Base-by-base conservation (phyloP, 2,888 invertebrate genomes). In the Conchocele bisecta region DNA sequence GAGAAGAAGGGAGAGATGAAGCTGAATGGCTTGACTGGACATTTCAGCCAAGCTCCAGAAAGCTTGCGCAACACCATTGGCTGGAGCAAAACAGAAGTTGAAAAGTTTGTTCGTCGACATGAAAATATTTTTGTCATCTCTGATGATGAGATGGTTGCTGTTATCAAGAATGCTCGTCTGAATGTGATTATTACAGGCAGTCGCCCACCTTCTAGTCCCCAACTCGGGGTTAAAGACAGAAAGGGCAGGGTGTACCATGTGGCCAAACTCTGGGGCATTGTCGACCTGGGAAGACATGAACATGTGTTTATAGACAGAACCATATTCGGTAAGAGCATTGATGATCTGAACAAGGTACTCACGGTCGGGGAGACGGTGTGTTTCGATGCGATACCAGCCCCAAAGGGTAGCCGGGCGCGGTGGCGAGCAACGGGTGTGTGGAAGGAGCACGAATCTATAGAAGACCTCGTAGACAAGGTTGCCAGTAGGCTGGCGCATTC, bases 221-320 rank as follows among this genome's bases (percentile, higher is more conserved):
- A 81, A 41, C 85, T 88, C 20, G 83, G 87, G 3, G 84, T 90
- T 11, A 88, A 83, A 67, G 83, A 82, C 26, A 84, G 90, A 5
- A 89, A 89, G 68, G 91, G 91, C 4, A 86, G 89, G 57, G 85
- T 91, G 33, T 91, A 89, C 73, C 91, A 91, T 81, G 89, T 91
- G 42, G 91, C 91, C 29, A 90, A 91, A 79, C 79, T 91, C 20
- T 91, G 91, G 91, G 90, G 91, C 26, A 91, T 91, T 48, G 89
- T 91, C 37, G 91, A 91, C 76, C 83, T 91, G n/a, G 91, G 91
- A 3, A 87, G 88, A 66, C 91, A 91, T 82, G 91, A 91, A 75
- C 91, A 91, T 79, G 91, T 91, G 15, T 91, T 91, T 69, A 91
- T 91, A 66, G 91, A 91, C 70, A 83, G 89, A 60, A 89, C 89